A percentile compares a stretch with the other conserved stretches of the same genome.
Conservation (phyloP, 1,140 invertebrate species). For the Octopus bimaculoides region DNA sequence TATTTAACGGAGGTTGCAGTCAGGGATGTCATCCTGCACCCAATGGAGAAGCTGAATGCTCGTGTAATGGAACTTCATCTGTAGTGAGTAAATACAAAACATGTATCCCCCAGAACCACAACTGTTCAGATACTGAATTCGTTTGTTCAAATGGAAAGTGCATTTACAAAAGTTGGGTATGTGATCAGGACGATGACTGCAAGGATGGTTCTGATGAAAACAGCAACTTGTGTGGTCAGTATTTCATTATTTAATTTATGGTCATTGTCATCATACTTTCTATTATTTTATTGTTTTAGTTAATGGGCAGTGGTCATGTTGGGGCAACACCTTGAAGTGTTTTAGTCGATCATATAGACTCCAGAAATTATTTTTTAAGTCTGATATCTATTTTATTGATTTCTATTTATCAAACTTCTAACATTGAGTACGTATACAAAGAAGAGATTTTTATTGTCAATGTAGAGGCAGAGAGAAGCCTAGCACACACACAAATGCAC, state of each 20-base stretch:
- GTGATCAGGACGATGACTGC: constrained; percentile 88
- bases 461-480: too few relatives aligned
- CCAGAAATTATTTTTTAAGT: too few relatives aligned
- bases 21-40: constrained; percentile 88
- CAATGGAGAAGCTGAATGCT: constrained; percentile 66
- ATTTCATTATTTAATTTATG: constrained; percentile 6
- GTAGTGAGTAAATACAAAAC: constrained; percentile 37
- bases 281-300: background rate
- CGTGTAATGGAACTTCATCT: constrained; percentile 33
- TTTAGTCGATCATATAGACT: too few relatives aligned
- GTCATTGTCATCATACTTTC: too few relatives aligned
- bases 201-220: constrained; percentile 94
- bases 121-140: constrained; percentile 85
- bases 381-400: too few relatives aligned
- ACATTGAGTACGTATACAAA: too few relatives aligned
- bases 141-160: constrained; percentile 93
- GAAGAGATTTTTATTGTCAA: too few relatives aligned
- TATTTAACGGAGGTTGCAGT: constrained; percentile 94
- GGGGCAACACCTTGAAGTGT: too few relatives aligned
- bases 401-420: too few relatives aligned
- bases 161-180: constrained; percentile 93
- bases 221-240: constrained; percentile 88
- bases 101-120: constrained; percentile 61
- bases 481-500: too few relatives aligned
- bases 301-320: background rate